A percentile compares a stretch with the other conserved stretches of the same genome.
Conservation (phyloP, 2,797 vertebrate species). For the Liasis olivaceus region DNA sequence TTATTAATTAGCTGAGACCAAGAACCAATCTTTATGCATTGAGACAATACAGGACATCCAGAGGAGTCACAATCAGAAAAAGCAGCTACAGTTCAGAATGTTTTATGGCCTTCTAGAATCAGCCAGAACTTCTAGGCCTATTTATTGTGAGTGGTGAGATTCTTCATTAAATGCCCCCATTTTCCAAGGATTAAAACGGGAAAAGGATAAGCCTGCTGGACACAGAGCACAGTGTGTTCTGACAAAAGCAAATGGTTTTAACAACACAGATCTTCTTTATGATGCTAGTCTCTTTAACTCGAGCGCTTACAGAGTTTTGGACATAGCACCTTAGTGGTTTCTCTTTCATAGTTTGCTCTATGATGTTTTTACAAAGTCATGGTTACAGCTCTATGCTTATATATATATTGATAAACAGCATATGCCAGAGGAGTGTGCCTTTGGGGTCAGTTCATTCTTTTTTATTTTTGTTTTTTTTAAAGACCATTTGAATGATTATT, state of each 20-base stretch:
- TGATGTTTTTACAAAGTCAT: constrained; percentile 73
- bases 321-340: constrained; percentile 74
- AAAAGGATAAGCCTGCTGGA: constrained; percentile 51
- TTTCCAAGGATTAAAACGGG: constrained; percentile 30
- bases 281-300: constrained; percentile 66
- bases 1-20: not conserved
- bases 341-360: constrained; percentile 74
- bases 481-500: constrained; percentile 72
- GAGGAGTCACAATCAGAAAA: not conserved
- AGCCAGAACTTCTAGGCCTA: not conserved
- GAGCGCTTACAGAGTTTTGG: constrained; percentile 62
- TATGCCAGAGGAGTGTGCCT: constrained; percentile 64
- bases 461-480: constrained; percentile 39
- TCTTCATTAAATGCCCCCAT: constrained; percentile 40
- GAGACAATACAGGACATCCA: not conserved
- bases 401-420: constrained; percentile 71
- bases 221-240: constrained; percentile 55
- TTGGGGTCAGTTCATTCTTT: constrained; percentile 69
- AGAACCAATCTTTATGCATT: not conserved
- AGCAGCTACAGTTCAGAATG: too few relatives aligned
- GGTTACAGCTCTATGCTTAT: constrained; percentile 68
- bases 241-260: constrained; percentile 70
- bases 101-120: not conserved
- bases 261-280: constrained; percentile 65
- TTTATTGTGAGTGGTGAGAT: not conserved